Evolutionary conservation across 2,797 vertebrate species (phyloP).

Genomic region (Poecilia wingei): DNA sequence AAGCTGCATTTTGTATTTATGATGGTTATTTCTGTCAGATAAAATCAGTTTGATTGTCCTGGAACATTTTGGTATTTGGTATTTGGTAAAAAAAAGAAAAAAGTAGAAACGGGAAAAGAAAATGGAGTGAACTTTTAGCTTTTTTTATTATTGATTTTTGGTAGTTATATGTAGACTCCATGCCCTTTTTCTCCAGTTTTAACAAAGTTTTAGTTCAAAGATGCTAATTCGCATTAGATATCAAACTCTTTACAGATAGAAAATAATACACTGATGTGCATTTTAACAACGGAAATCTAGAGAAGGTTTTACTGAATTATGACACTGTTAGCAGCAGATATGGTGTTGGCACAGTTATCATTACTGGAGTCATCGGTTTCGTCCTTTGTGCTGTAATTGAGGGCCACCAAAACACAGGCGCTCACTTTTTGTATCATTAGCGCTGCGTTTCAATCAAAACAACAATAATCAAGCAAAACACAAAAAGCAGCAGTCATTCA

Average conservation of each 20-base stretch:
- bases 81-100: not conserved
- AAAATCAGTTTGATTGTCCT: not conserved
- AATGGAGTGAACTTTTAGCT: not conserved
- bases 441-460: constrained; percentile 38
- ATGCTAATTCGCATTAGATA: not conserved
- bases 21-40: not conserved
- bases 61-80: not conserved
- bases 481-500: constrained; percentile 46
- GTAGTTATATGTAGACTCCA: not conserved
- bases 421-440: constrained; percentile 19
- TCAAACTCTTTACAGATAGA: not conserved
- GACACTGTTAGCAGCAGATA: constrained; percentile 15
- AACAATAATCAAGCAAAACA: constrained; percentile 50
- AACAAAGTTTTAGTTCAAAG: not conserved
- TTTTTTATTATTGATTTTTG: not conserved
- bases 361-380: not conserved
- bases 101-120: no score
- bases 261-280: not conserved
- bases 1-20: not conserved
- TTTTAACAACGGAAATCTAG: not conserved
- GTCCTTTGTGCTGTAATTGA: constrained; percentile 17
- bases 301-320: not conserved
- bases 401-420: constrained; percentile 26
- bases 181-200: not conserved
- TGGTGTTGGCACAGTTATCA: constrained; percentile 42